phyloP scores from a whole-genome alignment of 1,140 invertebrate genomes.

The Whitmania pigra region DNA sequence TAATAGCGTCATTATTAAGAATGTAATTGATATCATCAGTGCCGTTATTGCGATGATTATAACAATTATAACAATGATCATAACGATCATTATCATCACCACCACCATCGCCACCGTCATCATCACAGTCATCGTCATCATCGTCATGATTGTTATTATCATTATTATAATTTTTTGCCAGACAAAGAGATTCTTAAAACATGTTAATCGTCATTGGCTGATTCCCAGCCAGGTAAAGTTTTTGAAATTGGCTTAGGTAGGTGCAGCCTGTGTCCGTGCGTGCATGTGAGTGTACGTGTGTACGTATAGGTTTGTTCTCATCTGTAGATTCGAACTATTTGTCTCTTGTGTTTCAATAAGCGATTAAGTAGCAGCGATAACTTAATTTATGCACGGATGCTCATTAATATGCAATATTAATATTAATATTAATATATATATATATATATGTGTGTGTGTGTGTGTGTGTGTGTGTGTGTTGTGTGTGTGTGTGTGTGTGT shows the following conservation, averaged over 20 bases:
- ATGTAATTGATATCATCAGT: background rate
- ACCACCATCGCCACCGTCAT: background rate
- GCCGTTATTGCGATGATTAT: background rate
- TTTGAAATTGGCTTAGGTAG: background rate
- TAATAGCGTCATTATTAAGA: background rate
- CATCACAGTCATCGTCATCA: background rate
- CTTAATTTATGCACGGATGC: background rate
- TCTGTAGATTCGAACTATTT: too few species aligned
- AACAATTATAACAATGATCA: background rate
- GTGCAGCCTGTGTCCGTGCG: background rate
- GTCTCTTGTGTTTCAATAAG: background rate
- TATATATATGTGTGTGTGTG: too few species aligned
- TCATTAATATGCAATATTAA: background rate
- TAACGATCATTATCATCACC: background rate
- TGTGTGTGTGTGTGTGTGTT: conserved; percentile 1
- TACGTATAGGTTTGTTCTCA: background rate
- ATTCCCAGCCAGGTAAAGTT: background rate
- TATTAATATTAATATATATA: too few species aligned
- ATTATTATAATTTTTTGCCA: background rate
- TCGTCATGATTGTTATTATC: background rate
- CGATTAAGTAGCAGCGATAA: too few species aligned
- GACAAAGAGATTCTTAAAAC: background rate
- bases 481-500: too few species aligned
- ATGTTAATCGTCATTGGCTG: background rate
- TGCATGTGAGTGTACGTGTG: background rate